phyloP scores from a whole-genome alignment of 2,888 invertebrate species.

The Orthosia gothica region DNA sequence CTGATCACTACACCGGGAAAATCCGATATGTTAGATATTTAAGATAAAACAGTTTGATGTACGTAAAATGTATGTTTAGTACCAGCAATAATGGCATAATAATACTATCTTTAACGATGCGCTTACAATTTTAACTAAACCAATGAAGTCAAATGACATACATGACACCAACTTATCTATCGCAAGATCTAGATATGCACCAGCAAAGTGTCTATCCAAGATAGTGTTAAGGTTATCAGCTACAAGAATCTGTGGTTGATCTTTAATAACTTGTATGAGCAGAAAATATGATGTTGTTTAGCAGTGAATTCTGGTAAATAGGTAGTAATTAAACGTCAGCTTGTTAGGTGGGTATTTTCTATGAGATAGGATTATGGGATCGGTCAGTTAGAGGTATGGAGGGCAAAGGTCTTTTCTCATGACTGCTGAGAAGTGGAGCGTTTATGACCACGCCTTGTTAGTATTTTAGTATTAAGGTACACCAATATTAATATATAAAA shows the following conservation, averaged over 20 bases:
- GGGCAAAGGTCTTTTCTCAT: not conserved
- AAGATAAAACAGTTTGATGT: too few species aligned
- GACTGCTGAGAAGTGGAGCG: not conserved
- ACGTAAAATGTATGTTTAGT: too few species aligned
- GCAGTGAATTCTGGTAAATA: conserved; percentile 17
- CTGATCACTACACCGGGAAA: too few species aligned
- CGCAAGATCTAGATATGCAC: conserved; percentile 16
- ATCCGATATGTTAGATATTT: too few species aligned
- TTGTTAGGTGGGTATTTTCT: conserved; percentile 10
- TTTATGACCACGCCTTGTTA: not conserved
- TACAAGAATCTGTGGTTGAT: conserved; percentile 47
- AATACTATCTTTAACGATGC: not conserved
- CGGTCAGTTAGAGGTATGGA: not conserved
- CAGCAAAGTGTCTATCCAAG: conserved; percentile 14
- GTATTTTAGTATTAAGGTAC: too few species aligned
- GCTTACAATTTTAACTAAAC: not conserved
- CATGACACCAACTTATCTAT: conserved; percentile 23
- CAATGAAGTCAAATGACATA: conserved; percentile 31
- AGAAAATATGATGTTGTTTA: conserved; percentile 41
- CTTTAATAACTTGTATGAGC: conserved; percentile 45
- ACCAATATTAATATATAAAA: too few species aligned
- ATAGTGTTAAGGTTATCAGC: conserved; percentile 50
- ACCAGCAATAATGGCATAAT: too few species aligned
- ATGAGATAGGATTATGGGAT: not conserved
- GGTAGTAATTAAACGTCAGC: conserved; percentile 1